A percentile compares a stretch with the other conserved stretches of the same genome.
phyloP scores from a whole-genome alignment of 2,113 vertebrate species.

The Vimba vimba region DNA sequence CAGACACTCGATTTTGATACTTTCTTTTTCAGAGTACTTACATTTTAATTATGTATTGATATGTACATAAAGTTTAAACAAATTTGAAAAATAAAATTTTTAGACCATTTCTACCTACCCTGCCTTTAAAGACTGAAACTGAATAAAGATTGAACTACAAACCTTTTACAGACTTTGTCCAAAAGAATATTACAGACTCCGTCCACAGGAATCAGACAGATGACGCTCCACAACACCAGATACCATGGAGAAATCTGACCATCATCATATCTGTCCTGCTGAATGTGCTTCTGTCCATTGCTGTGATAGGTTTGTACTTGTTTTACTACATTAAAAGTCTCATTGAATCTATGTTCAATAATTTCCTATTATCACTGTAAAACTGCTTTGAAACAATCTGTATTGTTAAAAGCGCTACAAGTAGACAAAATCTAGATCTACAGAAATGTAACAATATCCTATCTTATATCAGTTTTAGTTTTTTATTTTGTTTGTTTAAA shows the following conservation, averaged over 20 bases:
- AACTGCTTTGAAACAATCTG: no score
- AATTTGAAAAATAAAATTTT: no score
- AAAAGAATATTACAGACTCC: background rate
- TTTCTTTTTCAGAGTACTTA: no score
- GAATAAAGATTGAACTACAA: background rate
- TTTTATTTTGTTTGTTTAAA: background rate
- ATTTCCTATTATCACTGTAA: no score
- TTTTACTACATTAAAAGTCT: no score
- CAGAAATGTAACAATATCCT: background rate
- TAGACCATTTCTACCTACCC: no score
- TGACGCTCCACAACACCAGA: background rate
- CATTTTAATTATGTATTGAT: no score
- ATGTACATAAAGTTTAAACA: no score
- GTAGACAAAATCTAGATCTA: background rate
- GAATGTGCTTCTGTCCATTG: background rate
- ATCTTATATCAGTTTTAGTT: background rate
- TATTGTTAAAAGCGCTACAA: background rate
- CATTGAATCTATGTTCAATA: no score
- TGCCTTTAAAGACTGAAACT: background rate
- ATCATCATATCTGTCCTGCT: background rate
- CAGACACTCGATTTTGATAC: no score
- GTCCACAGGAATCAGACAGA: background rate
- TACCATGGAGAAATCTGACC: background rate
- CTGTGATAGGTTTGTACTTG: background rate
- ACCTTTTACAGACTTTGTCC: background rate